Percentiles rank a stretch among this genome's conserved stretches.
Conservation (phyloP, 2,797 vertebrate genomes). For the Cyclura pinguis region DNA sequence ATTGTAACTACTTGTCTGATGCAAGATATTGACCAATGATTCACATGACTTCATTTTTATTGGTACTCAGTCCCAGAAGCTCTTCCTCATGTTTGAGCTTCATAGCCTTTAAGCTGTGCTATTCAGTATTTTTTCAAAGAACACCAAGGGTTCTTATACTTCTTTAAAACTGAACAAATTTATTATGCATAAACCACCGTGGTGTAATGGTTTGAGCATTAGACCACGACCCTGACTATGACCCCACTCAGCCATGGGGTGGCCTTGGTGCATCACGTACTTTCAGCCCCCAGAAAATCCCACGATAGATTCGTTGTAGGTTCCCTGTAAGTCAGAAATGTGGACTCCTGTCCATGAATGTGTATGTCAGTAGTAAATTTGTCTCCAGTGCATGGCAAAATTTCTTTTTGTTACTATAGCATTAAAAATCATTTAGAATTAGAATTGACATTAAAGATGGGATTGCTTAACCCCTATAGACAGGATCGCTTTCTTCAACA, state of each 20-base stretch:
- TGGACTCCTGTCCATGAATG: neutral
- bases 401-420: neutral
- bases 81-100: neutral
- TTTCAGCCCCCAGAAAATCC: too few relatives aligned
- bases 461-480: neutral
- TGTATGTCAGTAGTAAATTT: neutral
- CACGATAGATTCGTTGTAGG: too few relatives aligned
- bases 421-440: neutral
- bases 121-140: neutral
- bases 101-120: neutral
- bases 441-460: neutral
- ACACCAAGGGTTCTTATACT: neutral
- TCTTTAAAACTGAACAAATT: neutral
- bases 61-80: neutral
- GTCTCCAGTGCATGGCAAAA: neutral
- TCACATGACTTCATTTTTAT: neutral
- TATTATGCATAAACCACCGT: too few relatives aligned
- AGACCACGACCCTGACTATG: too few relatives aligned
- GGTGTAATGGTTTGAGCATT: too few relatives aligned
- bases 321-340: neutral
- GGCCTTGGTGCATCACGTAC: too few relatives aligned
- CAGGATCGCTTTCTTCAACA: neutral
- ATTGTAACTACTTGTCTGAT: too few relatives aligned
- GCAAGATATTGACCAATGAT: rapidly evolving
- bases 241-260: too few relatives aligned